Evolutionary conservation across 2,797 vertebrate genomes (phyloP).

Genomic region (Neoniphon sammara): DNA sequence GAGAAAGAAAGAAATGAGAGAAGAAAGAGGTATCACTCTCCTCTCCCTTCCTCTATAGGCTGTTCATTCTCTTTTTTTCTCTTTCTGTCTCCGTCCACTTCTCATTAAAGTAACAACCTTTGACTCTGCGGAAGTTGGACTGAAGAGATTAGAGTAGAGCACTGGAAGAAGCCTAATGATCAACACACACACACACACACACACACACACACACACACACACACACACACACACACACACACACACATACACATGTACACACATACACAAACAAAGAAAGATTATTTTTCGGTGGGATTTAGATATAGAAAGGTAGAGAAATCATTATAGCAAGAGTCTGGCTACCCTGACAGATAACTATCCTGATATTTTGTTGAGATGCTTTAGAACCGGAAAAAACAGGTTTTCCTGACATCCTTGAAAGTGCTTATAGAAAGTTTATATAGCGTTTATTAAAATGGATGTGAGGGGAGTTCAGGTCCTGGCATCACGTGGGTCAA

Average conservation of each 20-base stretch:
- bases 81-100: conserved; percentile 10
- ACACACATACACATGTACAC: conserved; percentile 4
- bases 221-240: conserved; percentile 7
- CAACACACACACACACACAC: conserved; percentile 10
- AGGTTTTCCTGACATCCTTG: not conserved
- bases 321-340: not conserved
- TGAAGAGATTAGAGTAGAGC: not conserved
- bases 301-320: not conserved
- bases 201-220: not conserved
- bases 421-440: not conserved
- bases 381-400: not conserved
- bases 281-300: too few relatives aligned
- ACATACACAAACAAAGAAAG: not conserved
- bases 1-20: conserved; percentile 27
- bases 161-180: conserved; percentile 11
- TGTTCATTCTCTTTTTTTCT: conserved; percentile 15
- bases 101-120: conserved; percentile 53
- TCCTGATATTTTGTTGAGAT: not conserved
- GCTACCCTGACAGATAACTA: not conserved
- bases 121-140: conserved; percentile 39
- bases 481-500: conserved; percentile 10
- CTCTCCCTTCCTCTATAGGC: conserved; percentile 10
- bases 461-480: not conserved
- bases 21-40: conserved; percentile 42
- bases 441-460: not conserved